Conservation (phyloP, 2,888 invertebrate genomes). For the Caenorhabditis becei region DNA sequence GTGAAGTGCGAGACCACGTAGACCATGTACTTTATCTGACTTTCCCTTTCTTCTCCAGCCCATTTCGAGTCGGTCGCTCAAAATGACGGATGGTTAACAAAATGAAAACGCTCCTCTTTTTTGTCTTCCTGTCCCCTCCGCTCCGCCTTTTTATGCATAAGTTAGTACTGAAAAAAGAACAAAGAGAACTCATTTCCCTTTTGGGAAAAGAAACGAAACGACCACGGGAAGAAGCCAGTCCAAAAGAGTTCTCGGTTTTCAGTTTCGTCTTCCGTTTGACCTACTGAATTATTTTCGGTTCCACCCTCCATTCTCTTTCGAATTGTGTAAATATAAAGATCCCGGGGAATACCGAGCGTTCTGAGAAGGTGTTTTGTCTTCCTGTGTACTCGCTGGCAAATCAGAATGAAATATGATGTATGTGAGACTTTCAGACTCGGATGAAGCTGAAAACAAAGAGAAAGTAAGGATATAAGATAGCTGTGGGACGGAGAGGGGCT, state of each 20-base stretch:
- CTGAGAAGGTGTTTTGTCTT: constrained; percentile 14
- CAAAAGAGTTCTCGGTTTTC: constrained; percentile 32
- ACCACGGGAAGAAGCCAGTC: constrained; percentile 16
- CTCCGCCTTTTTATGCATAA: constrained; percentile 10
- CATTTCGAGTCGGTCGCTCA: constrained; percentile 4
- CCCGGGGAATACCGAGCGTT: no score
- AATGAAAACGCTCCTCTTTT: constrained; percentile 13
- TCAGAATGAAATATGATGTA: constrained; percentile 27
- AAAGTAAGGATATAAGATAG: constrained; percentile 22
- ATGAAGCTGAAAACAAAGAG: constrained; percentile 41
- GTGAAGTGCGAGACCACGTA: constrained; percentile 17
- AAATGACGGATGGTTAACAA: constrained; percentile 33
- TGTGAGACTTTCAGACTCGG: constrained; percentile 30
- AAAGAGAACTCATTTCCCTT: constrained; percentile 36
- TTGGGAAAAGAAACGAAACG: constrained; percentile 29
- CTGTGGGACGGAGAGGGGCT: constrained; percentile 18
- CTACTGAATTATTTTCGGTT: constrained; percentile 25
- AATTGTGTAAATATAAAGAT: no score
- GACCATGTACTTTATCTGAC: constrained; percentile 15
- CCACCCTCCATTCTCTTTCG: constrained; percentile 33
- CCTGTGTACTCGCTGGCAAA: neutral
- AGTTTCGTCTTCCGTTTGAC: constrained; percentile 20
- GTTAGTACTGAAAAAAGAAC: constrained; percentile 21
- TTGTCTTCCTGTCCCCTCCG: neutral
- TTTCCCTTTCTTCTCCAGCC: neutral